These are phyloP conservation scores for Eulemur mongoz DNA, from an alignment of 2,797 vertebrate species.

Conservation along the genomic window DNA sequence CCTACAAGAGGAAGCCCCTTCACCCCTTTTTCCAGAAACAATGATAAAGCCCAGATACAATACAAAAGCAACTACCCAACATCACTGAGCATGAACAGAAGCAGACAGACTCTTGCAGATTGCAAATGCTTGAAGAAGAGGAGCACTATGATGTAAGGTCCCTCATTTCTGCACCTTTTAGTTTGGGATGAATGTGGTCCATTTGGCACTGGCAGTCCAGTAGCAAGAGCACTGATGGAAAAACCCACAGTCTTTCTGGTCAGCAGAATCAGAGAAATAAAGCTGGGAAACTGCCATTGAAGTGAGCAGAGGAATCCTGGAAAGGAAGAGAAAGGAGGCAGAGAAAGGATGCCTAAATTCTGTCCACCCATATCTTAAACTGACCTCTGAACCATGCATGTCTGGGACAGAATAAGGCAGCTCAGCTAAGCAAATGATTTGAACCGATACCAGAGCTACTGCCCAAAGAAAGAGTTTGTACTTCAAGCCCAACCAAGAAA, in stretches of 20 bases:
- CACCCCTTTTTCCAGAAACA: neutral
- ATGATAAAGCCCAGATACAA: neutral
- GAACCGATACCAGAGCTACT: neutral
- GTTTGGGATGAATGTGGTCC: neutral
- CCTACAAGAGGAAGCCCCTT: neutral
- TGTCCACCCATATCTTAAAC: neutral
- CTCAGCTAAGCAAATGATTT: neutral
- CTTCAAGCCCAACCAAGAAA: neutral
- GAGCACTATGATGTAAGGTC: neutral
- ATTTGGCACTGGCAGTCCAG: neutral
- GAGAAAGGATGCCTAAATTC: neutral
- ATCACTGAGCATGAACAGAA: neutral
- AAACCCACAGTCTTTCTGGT: neutral
- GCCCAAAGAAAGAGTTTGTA: neutral
- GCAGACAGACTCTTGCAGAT: neutral
- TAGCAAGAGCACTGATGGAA: neutral
- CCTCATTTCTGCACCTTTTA: neutral
- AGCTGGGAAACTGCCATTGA: neutral
- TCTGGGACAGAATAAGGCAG: neutral
- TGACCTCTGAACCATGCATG: neutral
- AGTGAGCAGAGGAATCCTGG: neutral
- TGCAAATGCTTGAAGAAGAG: neutral
- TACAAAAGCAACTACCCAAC: neutral
- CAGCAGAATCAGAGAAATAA: neutral
- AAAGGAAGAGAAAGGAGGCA: neutral